Percentiles rank a stretch among this genome's conserved stretches.
phyloP scores from a whole-genome alignment of 1,140 invertebrate species.

The Heliconius congener region DNA sequence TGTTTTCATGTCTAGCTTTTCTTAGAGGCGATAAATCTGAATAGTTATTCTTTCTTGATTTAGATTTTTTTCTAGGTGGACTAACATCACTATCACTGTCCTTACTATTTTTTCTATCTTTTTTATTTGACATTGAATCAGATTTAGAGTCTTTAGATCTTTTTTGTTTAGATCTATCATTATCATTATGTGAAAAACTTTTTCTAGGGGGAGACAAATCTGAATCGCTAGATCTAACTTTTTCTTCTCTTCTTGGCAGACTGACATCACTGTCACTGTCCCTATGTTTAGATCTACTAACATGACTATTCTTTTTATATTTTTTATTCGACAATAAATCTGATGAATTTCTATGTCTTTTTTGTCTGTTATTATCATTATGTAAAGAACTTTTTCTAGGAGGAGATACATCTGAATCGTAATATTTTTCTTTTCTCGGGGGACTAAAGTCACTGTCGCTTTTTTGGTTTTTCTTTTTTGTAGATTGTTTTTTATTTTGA shows the following conservation, averaged over 20 bases:
- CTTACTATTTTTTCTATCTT: background rate
- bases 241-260: slow-evolving; percentile 33
- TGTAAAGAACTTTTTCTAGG: slow-evolving; percentile 44
- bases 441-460: slow-evolving; percentile 63
- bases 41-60: slow-evolving; percentile 27
- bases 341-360: slow-evolving; percentile 32
- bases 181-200: background rate
- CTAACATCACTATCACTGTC: background rate
- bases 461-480: slow-evolving; percentile 44
- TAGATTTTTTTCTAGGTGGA: slow-evolving; percentile 5
- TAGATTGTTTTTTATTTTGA: slow-evolving; percentile 40
- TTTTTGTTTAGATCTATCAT: background rate
- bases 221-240: slow-evolving; percentile 31
- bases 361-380: background rate
- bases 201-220: slow-evolving; percentile 60
- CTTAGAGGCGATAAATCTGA: slow-evolving; percentile 63
- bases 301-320: too few species aligned
- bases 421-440: slow-evolving; percentile 27
- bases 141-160: slow-evolving; percentile 49
- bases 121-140: slow-evolving; percentile 34
- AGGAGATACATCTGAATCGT: slow-evolving; percentile 59
- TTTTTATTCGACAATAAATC: slow-evolving; percentile 50
- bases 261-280: slow-evolving; percentile 60
- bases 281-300: too few species aligned
- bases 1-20: slow-evolving; percentile 38